phyloP scores from a whole-genome alignment of 2,113 vertebrate genomes.

The Meleagris gallopavo region DNA sequence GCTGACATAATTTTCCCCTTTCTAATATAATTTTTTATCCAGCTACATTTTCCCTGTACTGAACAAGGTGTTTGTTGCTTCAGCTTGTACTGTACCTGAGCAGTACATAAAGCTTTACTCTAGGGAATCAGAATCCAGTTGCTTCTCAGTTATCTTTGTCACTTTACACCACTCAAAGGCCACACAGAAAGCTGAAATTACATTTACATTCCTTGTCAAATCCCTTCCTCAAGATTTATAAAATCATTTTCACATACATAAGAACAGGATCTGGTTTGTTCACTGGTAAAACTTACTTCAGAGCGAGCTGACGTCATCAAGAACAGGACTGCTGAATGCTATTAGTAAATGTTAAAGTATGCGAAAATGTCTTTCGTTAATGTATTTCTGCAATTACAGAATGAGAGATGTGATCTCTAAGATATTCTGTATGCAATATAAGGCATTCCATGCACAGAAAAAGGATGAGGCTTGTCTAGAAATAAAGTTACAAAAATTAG shows the following conservation, averaged over 20 bases:
- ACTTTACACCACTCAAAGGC: background rate
- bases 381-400: background rate
- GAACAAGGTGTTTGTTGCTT: background rate
- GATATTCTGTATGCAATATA: background rate
- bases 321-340: background rate
- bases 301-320: background rate
- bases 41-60: background rate
- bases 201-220: background rate
- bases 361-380: background rate
- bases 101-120: background rate
- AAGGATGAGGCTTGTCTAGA: slow-evolving; percentile 32
- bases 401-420: background rate
- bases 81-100: background rate
- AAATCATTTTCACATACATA: rapidly evolving
- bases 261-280: background rate
- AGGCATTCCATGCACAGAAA: background rate
- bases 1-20: background rate
- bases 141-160: background rate
- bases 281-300: background rate
- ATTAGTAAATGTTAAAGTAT: background rate
- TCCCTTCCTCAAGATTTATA: background rate
- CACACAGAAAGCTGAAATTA: background rate
- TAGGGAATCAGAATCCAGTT: background rate
- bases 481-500: slow-evolving; percentile 60
- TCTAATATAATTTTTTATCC: background rate